Conservation (phyloP, 2,113 vertebrate species). For the Mormyrus iriodes region DNA sequence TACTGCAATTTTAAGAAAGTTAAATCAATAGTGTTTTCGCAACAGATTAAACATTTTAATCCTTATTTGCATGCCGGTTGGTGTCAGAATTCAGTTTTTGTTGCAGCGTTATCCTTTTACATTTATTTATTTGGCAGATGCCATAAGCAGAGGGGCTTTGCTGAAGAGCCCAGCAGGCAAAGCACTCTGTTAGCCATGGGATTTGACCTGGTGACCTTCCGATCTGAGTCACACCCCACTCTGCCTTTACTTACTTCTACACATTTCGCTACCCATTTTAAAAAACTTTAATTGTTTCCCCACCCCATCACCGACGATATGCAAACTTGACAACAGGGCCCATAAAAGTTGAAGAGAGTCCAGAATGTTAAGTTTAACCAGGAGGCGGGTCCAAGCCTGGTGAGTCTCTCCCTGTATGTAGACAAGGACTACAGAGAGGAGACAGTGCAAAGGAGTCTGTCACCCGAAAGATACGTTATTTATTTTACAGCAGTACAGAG, state of each 20-base stretch:
- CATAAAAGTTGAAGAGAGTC: neutral
- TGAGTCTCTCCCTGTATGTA: neutral
- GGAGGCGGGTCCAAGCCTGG: neutral
- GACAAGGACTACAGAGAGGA: neutral
- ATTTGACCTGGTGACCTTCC: neutral
- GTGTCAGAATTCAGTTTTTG: neutral
- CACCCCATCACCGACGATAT: neutral
- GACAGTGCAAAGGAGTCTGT: neutral
- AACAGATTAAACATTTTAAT: neutral
- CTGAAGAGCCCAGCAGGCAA: neutral
- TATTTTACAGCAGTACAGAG: constrained; percentile 2
- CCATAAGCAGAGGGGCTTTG: neutral
- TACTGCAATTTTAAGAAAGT: neutral
- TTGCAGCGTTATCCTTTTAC: neutral
- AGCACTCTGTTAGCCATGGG: neutral
- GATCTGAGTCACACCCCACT: neutral
- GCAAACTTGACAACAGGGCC: neutral
- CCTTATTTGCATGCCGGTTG: neutral
- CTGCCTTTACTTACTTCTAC: neutral
- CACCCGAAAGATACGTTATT: neutral
- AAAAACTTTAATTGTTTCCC: neutral
- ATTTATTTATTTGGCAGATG: neutral
- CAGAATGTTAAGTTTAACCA: neutral
- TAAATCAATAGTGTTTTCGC: neutral
- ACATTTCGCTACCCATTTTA: neutral